Evolutionary conservation across 1,140 invertebrate genomes (phyloP).

Genomic region (Aphaenogaster floridana): DNA sequence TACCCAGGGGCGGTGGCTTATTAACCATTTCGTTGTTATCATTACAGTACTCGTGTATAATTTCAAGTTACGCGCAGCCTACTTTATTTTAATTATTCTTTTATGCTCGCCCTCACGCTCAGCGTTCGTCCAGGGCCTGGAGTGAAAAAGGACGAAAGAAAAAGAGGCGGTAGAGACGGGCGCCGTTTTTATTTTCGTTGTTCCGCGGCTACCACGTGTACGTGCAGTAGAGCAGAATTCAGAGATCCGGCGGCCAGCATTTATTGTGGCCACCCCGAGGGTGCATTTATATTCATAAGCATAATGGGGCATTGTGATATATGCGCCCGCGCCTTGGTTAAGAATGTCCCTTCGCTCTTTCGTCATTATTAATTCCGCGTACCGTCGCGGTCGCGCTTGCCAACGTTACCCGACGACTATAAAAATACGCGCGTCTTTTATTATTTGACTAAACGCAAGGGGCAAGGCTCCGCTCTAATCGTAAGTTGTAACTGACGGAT

Average conservation of each 20-base stretch:
- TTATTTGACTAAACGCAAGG: conserved; percentile 4
- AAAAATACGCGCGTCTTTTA: conserved; percentile 38
- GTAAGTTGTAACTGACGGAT: conserved; percentile 44
- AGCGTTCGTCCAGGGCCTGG: conserved; percentile 46
- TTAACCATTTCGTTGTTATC: conserved; percentile 71
- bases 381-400: conserved; percentile 21
- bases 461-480: conserved; percentile 12
- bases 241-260: conserved; percentile 74
- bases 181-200: conserved; percentile 73
- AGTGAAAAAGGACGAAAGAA: conserved; percentile 26
- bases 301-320: conserved; percentile 76
- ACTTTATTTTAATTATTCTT: conserved; percentile 77
- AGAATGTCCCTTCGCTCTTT: conserved; percentile 74
- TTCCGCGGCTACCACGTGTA: conserved; percentile 67
- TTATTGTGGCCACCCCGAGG: conserved; percentile 76
- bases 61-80: conserved; percentile 71
- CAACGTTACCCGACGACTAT: neutral
- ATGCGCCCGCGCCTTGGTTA: conserved; percentile 66
- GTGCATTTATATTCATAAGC: conserved; percentile 79
- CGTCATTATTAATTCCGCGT: conserved; percentile 75
- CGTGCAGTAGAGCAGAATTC: conserved; percentile 71
- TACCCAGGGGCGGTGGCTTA: conserved; percentile 20
- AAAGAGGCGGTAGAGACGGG: conserved; percentile 63
- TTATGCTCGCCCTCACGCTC: conserved; percentile 61
- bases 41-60: conserved; percentile 66